Conservation (phyloP, 30 jellyfish, hydroid and myxozoan genomes). For the Sanderia malayensis region DNA sequence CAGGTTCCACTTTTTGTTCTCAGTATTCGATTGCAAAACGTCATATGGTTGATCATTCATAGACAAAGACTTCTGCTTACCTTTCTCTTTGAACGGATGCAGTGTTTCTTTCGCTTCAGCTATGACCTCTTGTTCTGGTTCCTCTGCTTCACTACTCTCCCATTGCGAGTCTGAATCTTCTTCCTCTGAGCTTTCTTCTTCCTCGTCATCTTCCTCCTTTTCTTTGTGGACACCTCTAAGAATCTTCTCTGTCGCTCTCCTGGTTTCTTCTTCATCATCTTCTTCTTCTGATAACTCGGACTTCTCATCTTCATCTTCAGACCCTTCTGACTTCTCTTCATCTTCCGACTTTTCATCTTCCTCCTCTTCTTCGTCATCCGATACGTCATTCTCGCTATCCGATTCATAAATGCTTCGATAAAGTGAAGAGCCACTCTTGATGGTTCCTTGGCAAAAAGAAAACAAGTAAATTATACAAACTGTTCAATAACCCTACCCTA, state of each 20-base stretch:
- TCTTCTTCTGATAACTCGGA: slow-evolving; percentile 20
- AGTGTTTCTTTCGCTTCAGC: slow-evolving; percentile 45
- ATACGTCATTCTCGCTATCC: slow-evolving; percentile 46
- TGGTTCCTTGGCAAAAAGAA: slow-evolving; percentile 46
- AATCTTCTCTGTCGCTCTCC: slow-evolving; percentile 26
- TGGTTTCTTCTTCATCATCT: slow-evolving; percentile 45
- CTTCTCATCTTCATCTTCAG: slow-evolving; percentile 43
- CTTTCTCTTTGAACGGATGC: slow-evolving; percentile 48
- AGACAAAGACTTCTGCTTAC: no score
- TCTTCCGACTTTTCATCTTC: slow-evolving; percentile 34
- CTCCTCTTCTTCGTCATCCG: slow-evolving; percentile 41
- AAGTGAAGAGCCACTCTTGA: slow-evolving; percentile 88
- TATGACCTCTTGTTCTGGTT: slow-evolving; percentile 58
- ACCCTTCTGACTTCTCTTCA: slow-evolving; percentile 2
- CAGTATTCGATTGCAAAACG: no score
- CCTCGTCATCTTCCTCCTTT: slow-evolving; percentile 58
- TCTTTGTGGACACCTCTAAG: slow-evolving; percentile 37
- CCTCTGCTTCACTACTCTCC: slow-evolving; percentile 73
- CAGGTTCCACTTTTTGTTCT: no score
- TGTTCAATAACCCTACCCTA: no score
- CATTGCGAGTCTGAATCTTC: slow-evolving; percentile 45
- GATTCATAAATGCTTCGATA: slow-evolving; percentile 78
- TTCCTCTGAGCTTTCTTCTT: slow-evolving; percentile 45
- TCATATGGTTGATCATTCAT: no score
- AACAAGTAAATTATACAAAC: no score